Evolutionary conservation across 2,888 invertebrate species (phyloP).

Genomic region (Tillus elongatus): DNA sequence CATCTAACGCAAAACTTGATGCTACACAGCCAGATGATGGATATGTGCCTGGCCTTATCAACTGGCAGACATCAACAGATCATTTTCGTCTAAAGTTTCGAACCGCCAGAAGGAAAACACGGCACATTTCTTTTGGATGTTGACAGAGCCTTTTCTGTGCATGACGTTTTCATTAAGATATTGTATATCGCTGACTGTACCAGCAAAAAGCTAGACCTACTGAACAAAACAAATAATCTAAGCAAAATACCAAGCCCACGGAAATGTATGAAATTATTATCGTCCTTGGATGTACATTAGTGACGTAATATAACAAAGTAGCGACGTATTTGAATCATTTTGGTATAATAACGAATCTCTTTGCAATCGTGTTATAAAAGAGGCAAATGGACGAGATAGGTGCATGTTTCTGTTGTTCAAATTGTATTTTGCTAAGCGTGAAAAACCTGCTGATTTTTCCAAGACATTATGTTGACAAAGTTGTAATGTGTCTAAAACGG

Average conservation of each 20-base stretch:
- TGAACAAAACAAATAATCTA: no score
- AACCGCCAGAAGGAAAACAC: conserved; percentile 1
- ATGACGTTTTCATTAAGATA: background rate
- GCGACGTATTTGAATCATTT: background rate
- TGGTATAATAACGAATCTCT: no score
- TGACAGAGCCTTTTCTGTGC: background rate
- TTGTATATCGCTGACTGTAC: conserved; percentile 6
- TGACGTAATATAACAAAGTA: background rate
- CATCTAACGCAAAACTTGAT: no score
- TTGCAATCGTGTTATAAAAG: no score
- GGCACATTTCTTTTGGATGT: background rate
- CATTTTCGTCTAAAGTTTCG: background rate
- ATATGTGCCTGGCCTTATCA: no score
- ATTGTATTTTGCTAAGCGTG: background rate
- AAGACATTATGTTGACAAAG: conserved; percentile 4
- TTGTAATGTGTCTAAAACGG: background rate
- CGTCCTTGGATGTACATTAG: background rate
- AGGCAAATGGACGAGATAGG: background rate
- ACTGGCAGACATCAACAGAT: no score
- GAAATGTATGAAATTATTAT: conserved; percentile 1
- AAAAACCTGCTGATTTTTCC: background rate
- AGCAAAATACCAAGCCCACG: no score
- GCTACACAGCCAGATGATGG: no score
- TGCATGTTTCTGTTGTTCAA: background rate
- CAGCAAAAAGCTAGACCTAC: background rate